Base-by-base conservation (phyloP, 1,140 invertebrate genomes). In the Aphidius ervi region DNA sequence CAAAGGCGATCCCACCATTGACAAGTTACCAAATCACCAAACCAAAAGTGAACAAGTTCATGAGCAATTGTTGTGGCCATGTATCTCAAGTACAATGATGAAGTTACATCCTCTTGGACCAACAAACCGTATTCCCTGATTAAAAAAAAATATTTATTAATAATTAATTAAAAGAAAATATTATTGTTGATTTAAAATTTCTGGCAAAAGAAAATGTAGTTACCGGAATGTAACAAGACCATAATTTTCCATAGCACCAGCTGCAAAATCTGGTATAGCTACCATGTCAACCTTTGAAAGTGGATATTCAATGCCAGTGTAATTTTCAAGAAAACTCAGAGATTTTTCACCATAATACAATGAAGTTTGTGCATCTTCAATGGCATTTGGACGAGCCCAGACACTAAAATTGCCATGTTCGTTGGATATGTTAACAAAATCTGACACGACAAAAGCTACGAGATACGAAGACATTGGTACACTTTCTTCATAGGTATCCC, bases 401-500 rank as follows among this genome's bases (percentile, higher is more conserved):
- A 89, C 76, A 31, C 60, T 70, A 9, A 74, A 47, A 10, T 9
- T 46, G 0, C 50, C 10, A 6, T 47, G 9, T 4, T 37, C 5
- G 1, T 66, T 16, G 10, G 41, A 2, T 0, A 59, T 37, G 1
- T 53, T 10, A 5, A 50, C 16, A 42, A 72, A 66, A 69, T 82
- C 56, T 42, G 57, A 67, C 42, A 76, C 47, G 59, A 92, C 85
- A 65, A 94, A 87, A 2, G 93, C 93, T 5, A 96, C 76, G 3
- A 94, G 72, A 68, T 96, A 96, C 0, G 93, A 91, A 0, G 92
- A 92, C 92, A 96, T 96, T 8, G 75, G 73, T 0, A 88, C 84
- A 1, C 87, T 88, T 56, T 75, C 82, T 6, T 82, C 58, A 69
- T 87, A 95, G 2, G 78, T 66, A 67, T 89, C 86, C 68, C 80